These are phyloP conservation scores for Lepeophtheirus nordmannii DNA, from an alignment of 2,888 invertebrate genomes.

Conservation along the genomic window DNA sequence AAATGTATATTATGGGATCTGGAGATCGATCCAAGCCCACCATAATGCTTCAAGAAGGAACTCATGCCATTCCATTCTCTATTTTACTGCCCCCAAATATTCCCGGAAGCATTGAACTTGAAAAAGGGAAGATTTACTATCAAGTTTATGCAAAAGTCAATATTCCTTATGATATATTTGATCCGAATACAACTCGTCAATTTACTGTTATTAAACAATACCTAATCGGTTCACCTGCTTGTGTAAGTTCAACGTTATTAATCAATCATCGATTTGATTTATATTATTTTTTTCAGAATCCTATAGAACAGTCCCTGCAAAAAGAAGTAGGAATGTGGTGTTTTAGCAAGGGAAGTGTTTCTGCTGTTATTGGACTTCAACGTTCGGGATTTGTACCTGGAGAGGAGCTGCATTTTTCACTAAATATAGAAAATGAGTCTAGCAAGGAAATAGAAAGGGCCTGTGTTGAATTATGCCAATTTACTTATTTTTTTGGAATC, in stretches of 20 bases:
- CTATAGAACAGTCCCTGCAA: background rate
- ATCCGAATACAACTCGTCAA: background rate
- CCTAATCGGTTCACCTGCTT: background rate
- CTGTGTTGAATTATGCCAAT: background rate
- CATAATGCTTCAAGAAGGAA: background rate
- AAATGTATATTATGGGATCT: background rate
- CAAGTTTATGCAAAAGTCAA: background rate
- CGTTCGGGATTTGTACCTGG: background rate
- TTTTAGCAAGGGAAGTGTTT: background rate
- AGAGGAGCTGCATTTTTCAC: background rate
- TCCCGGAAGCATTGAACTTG: background rate
- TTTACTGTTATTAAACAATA: background rate
- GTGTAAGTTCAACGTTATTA: background rate
- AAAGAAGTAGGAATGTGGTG: background rate
- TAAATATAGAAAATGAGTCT: background rate
- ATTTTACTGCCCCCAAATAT: background rate
- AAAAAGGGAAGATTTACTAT: background rate
- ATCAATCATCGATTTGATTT: background rate
- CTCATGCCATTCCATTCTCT: constrained; percentile 3
- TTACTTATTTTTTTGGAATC: background rate
- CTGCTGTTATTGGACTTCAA: background rate
- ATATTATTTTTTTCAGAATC: background rate
- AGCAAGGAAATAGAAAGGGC: background rate
- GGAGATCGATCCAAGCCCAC: background rate
- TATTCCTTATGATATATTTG: background rate